phyloP scores from a whole-genome alignment of 2,888 invertebrate genomes.

The Subacronicta megacephala region DNA sequence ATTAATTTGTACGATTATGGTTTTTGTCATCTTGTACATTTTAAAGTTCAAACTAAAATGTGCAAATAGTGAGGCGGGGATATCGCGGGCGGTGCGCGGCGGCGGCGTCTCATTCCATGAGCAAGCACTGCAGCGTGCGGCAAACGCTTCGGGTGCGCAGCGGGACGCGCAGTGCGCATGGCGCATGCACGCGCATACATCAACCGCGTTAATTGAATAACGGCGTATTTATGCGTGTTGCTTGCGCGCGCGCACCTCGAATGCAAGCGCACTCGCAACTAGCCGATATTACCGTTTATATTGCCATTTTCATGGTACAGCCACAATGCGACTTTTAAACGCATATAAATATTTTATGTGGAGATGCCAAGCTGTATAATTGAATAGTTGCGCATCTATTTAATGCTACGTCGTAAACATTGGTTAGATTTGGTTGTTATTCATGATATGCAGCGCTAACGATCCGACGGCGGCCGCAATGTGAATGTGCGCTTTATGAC shows the following conservation, averaged over 20 bases:
- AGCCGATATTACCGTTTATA: conserved; percentile 45
- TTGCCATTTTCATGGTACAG: conserved; percentile 42
- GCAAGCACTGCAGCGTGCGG: conserved; percentile 19
- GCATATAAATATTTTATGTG: conserved; percentile 55
- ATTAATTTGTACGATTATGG: conserved; percentile 31
- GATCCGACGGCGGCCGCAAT: conserved; percentile 17
- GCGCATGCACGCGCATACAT: conserved; percentile 58
- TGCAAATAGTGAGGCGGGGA: conserved; percentile 25
- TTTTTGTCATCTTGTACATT: too few species aligned
- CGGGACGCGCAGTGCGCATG: conserved; percentile 43
- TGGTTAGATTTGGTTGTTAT: conserved; percentile 46
- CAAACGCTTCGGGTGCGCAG: conserved; percentile 10
- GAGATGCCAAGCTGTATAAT: conserved; percentile 47
- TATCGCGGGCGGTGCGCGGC: too few species aligned
- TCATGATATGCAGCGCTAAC: conserved; percentile 56
- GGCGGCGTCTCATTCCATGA: background rate
- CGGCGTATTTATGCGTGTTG: conserved; percentile 43
- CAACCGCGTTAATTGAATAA: conserved; percentile 64
- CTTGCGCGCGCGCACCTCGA: conserved; percentile 10
- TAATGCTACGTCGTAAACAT: conserved; percentile 51
- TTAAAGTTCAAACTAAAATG: conserved; percentile 9
- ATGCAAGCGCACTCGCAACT: conserved; percentile 2
- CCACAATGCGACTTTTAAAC: conserved; percentile 44
- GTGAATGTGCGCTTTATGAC: conserved; percentile 18
- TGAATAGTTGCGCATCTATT: conserved; percentile 53